phyloP scores from a whole-genome alignment of 2,888 invertebrate genomes.

The Auanema freiburgensis region DNA sequence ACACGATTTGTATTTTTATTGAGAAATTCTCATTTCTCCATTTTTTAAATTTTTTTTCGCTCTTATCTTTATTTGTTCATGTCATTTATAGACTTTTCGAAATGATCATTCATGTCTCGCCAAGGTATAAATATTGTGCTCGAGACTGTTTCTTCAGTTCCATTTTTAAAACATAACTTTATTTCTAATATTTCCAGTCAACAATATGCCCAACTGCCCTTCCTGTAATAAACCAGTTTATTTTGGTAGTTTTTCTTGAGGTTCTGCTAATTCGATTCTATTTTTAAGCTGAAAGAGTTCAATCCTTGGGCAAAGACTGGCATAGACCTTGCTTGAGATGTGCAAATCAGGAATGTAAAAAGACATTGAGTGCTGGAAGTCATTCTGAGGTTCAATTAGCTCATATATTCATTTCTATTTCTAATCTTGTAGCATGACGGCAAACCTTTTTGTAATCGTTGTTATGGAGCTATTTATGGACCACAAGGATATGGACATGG shows the following conservation, averaged over 20 bases:
- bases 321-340: constrained; percentile 74
- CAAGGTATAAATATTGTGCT: not conserved
- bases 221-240: constrained; percentile 62
- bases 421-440: constrained; percentile 70
- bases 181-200: not conserved
- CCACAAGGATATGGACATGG: constrained; percentile 69
- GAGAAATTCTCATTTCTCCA: too few species aligned
- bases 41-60: too few species aligned
- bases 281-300: constrained; percentile 74
- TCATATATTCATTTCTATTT: not conserved
- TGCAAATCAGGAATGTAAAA: constrained; percentile 73
- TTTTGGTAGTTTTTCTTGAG: constrained; percentile 50
- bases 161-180: not conserved
- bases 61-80: too few species aligned
- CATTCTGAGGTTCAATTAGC: constrained; percentile 70
- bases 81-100: too few species aligned
- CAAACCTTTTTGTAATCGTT: constrained; percentile 76
- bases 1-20: too few species aligned
- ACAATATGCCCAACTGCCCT: constrained; percentile 59
- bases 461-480: constrained; percentile 75
- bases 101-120: too few species aligned
- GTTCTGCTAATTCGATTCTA: not conserved
- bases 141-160: not conserved
- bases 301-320: constrained; percentile 77
- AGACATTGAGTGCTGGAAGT: constrained; percentile 73